Conservation (phyloP, 2,797 vertebrate species). For the Scarus forsteni region DNA sequence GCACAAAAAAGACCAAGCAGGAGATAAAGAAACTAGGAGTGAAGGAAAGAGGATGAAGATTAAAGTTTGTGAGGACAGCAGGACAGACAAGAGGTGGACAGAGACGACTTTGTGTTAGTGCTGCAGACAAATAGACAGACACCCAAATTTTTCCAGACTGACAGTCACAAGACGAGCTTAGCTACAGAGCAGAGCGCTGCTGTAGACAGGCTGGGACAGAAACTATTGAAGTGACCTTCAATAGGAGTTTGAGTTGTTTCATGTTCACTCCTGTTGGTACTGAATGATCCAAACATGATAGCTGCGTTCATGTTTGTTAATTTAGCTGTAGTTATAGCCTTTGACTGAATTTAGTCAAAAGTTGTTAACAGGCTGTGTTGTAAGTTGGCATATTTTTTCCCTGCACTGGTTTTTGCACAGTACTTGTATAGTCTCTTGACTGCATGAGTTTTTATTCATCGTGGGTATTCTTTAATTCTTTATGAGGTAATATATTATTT, state of each 20-base stretch:
- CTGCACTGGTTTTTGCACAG: no score
- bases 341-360: no score
- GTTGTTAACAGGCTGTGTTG: no score
- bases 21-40: conserved; percentile 34
- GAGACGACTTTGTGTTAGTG: conserved; percentile 35
- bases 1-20: not conserved
- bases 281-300: not conserved
- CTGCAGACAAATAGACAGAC: conserved; percentile 24
- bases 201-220: conserved; percentile 49
- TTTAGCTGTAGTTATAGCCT: no score
- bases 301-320: conserved; percentile 20
- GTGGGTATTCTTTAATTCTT: no score
- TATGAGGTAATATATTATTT: no score
- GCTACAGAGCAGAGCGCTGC: conserved; percentile 54
- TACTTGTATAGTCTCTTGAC: no score
- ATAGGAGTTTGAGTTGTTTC: conserved; percentile 11
- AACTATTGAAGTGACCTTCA: not conserved
- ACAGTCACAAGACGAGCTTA: conserved; percentile 37
- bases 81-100: conserved; percentile 10
- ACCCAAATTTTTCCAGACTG: conserved; percentile 8
- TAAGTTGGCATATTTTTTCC: no score
- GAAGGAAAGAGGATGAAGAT: conserved; percentile 14
- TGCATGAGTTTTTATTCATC: no score
- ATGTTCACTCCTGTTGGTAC: not conserved
- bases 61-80: not conserved